Base-by-base conservation (phyloP, 1,140 invertebrate species). In the Drosophila subobscura region DNA sequence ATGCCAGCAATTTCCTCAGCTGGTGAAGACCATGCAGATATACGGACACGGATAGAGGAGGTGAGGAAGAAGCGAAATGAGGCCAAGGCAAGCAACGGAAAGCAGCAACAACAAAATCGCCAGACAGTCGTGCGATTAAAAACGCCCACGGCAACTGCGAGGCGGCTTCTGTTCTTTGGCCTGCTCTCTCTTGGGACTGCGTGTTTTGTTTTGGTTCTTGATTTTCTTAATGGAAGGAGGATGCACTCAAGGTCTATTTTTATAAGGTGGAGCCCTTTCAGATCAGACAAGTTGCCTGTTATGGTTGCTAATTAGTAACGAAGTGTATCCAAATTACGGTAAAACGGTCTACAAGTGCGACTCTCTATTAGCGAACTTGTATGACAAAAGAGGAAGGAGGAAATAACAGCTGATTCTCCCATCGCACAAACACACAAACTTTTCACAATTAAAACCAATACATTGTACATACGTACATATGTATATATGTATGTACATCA, bases 121-220 rank as follows among this genome's bases (percentile, higher is more conserved):
- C n/a, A 77, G 23, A 67, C 23, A 60, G 54, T 63, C 65, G 53
- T 46, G 64, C 55, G 46, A 44, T 53, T 67, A 61, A 58, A 65
- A 77, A 65, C 63, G 75, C 65, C 75, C 46, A 68, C 66, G 68
- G 77, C 63, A 33, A 53, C 46, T 25, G 56, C 44, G 46, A n/a
- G 46, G 12, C 51, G 55, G 49, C 77, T 86, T 85, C 77, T 71
- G 77, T 77, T 86, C 79, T 52, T 83, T 50, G 23, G 33, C 59
- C 37, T 37, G 22, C 50, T 61, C 52, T 49, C 68, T 56, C 58
- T 72, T 86, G 47, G 42, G 44, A 55, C 63, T 68, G 16, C 50
- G 33, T 52, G 23, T 86, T 79, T 79, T 86, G 81, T 86, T 86
- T 86, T 86, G 83, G 63, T 80, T 86, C 83, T 77, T 63, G 55